phyloP scores from a whole-genome alignment of 2,888 invertebrate species.

The Aporophyla lueneburgensis region DNA sequence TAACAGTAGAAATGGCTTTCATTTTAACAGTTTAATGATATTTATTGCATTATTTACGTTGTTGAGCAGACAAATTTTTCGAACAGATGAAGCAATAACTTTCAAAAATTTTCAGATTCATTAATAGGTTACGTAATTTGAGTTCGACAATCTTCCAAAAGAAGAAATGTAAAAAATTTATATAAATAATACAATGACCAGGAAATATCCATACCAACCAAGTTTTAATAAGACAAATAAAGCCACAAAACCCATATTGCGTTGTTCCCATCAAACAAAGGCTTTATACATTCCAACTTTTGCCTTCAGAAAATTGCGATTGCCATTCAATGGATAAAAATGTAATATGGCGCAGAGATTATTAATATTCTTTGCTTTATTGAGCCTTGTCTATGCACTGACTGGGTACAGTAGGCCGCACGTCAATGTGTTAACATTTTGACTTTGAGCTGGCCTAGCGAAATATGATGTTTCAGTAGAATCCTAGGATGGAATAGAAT shows the following conservation, averaged over 20 bases:
- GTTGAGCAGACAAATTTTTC: too few species aligned
- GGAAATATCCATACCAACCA: not conserved
- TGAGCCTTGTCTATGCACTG: conserved; percentile 45
- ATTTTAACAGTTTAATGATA: too few species aligned
- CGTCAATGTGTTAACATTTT: not conserved
- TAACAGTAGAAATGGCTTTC: too few species aligned
- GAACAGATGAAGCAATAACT: too few species aligned
- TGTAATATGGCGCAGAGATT: conserved; percentile 31
- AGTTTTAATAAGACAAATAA: not conserved
- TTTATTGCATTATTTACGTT: too few species aligned
- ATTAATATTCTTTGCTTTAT: conserved; percentile 51
- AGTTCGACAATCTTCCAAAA: too few species aligned
- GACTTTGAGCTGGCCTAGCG: not conserved
- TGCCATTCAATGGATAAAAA: conserved; percentile 43
- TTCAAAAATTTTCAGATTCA: too few species aligned
- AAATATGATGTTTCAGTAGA: not conserved
- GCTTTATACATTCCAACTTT: conserved; percentile 19
- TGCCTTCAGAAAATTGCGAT: conserved; percentile 34
- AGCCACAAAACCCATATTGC: conserved; percentile 12
- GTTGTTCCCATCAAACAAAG: conserved; percentile 19
- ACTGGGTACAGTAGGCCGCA: not conserved
- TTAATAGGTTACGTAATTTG: too few species aligned
- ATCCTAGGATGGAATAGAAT: not conserved
- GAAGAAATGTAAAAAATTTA: too few species aligned
- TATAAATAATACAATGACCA: not conserved